Conservation (phyloP, 2,113 vertebrate species). For the Xenus cinereus region DNA sequence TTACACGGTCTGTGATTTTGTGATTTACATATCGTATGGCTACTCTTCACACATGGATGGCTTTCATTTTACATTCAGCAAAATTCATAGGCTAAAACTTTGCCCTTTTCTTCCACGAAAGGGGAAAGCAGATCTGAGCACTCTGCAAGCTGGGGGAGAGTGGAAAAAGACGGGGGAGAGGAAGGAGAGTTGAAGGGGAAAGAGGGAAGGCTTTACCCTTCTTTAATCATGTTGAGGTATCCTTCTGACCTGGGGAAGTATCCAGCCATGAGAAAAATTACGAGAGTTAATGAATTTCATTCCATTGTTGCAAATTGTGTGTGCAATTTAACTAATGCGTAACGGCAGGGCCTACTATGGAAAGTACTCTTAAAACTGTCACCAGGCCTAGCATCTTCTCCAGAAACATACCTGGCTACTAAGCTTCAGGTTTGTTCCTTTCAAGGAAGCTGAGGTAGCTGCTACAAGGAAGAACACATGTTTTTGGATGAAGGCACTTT, state of each 20-base stretch:
- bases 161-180: neutral
- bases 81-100: neutral
- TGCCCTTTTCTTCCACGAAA: neutral
- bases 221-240: neutral
- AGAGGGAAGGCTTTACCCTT: neutral
- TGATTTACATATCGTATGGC: neutral
- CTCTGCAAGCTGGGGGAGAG: neutral
- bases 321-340: neutral
- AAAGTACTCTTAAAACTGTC: neutral
- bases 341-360: neutral
- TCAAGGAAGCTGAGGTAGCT: neutral
- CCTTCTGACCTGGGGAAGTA: neutral
- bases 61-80: neutral
- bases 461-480: neutral
- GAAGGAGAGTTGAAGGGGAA: neutral
- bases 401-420: neutral
- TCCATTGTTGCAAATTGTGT: neutral
- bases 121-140: neutral
- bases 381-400: neutral
- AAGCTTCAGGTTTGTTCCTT: neutral
- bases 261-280: neutral
- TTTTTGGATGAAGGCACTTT: neutral
- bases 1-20: neutral
- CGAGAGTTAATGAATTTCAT: neutral
- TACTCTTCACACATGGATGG: neutral